Percentiles rank a stretch among this genome's conserved stretches.
These are phyloP conservation scores for Mesoligia furuncula DNA, from an alignment of 2,888 invertebrate genomes.

Conservation along the genomic window DNA sequence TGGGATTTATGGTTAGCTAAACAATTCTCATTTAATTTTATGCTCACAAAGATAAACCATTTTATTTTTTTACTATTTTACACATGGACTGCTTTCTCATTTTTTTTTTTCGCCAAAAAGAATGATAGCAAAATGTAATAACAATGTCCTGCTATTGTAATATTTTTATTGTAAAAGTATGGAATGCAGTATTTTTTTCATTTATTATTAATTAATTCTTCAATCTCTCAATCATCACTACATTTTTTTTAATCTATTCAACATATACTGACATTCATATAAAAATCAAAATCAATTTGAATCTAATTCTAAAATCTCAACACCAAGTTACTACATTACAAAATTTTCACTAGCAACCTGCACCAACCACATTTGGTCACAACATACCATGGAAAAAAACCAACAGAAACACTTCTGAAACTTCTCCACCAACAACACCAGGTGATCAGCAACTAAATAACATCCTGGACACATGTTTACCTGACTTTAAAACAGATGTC, in stretches of 20 bases:
- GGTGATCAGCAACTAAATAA: slow-evolving; percentile 56
- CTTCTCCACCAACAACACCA: slow-evolving; percentile 55
- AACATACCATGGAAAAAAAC: slow-evolving; percentile 79
- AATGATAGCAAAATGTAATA: background rate
- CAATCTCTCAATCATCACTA: background rate
- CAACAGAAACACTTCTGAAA: slow-evolving; percentile 40
- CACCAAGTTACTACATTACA: slow-evolving; percentile 35
- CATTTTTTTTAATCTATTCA: background rate
- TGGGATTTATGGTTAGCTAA: slow-evolving; percentile 4
- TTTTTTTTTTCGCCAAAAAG: background rate
- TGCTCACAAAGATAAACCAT: background rate
- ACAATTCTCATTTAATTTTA: background rate
- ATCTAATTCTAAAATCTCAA: background rate
- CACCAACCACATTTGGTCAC: slow-evolving; percentile 74
- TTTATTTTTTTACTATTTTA: background rate
- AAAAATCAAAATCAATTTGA: background rate
- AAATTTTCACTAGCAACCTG: slow-evolving; percentile 49
- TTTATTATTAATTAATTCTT: background rate
- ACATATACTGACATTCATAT: background rate
- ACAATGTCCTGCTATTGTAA: background rate
- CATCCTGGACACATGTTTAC: slow-evolving; percentile 34
- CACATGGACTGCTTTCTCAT: background rate
- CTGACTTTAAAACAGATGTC: slow-evolving; percentile 2
- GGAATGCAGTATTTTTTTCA: background rate
- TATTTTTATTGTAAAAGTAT: background rate